Evolutionary conservation across 2,797 vertebrate genomes (phyloP).

Genomic region (Hafferia zeledoni): DNA sequence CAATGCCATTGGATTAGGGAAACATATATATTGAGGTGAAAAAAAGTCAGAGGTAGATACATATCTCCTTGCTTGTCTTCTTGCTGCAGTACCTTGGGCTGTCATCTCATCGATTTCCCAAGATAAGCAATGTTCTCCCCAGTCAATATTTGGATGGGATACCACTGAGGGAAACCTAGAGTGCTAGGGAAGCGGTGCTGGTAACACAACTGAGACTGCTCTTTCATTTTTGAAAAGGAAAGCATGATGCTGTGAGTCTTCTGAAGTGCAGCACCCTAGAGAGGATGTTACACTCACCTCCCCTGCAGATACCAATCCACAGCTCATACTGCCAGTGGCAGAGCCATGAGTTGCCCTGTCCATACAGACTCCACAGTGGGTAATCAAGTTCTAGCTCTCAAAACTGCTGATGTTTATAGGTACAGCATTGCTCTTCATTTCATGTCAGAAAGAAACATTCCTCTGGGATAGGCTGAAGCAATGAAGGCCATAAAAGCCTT

Average conservation of each 20-base stretch:
- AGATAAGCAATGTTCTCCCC: slow-evolving; percentile 2
- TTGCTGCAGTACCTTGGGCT: slow-evolving; percentile 24
- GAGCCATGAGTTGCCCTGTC: not conserved
- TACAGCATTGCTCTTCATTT: not conserved
- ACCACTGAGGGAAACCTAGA: not conserved
- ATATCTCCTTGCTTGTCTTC: slow-evolving; percentile 43
- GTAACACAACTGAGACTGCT: not conserved
- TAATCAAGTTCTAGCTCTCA: not conserved
- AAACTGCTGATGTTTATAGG: not conserved
- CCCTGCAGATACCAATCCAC: not conserved
- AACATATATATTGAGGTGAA: slow-evolving; percentile 40
- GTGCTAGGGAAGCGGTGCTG: not conserved
- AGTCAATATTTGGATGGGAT: slow-evolving; percentile 7
- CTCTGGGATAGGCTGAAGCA: not conserved
- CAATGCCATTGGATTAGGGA: slow-evolving; percentile 24
- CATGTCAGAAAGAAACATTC: not conserved
- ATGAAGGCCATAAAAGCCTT: not conserved
- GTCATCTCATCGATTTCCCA: slow-evolving; percentile 45
- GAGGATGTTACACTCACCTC: not conserved
- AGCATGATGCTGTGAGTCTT: not conserved
- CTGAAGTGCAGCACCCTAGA: not conserved
- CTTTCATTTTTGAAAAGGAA: not conserved
- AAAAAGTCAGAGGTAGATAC: slow-evolving; percentile 58
- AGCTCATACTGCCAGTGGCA: fast-evolving
- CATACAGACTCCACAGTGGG: not conserved